A percentile compares a stretch with the other conserved stretches of the same genome.
phyloP scores from a whole-genome alignment of 2,113 vertebrate genomes.

The Probosciger aterrimus region DNA sequence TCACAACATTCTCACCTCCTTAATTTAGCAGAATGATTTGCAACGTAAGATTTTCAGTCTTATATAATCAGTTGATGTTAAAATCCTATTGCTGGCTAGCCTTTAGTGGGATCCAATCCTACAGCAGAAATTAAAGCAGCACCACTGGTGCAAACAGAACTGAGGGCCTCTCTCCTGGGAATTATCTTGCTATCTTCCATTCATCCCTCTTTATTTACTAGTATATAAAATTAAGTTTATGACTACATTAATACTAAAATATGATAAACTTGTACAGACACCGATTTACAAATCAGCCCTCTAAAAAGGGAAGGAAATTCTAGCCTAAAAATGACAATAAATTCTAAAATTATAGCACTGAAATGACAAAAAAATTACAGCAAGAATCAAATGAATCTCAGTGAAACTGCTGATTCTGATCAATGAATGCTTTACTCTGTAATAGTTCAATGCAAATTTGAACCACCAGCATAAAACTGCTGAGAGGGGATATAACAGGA shows the following conservation, averaged over 20 bases:
- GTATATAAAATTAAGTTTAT: not conserved
- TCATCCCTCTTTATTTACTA: not conserved
- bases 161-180: not conserved
- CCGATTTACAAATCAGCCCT: not conserved
- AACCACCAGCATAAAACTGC: not conserved
- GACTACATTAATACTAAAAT: not conserved
- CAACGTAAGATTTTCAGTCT: conserved; percentile 12
- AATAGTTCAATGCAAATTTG: not conserved
- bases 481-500: not conserved
- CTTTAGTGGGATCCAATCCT: not conserved
- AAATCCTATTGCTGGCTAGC: not conserved
- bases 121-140: not conserved
- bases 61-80: not conserved
- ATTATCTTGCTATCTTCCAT: not conserved
- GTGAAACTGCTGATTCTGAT: not conserved
- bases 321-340: not conserved
- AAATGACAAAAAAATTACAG: not conserved
- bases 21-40: not conserved
- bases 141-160: not conserved
- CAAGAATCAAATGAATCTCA: not conserved
- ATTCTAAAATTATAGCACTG: not conserved
- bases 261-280: not conserved
- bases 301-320: not conserved
- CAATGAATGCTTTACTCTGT: not conserved
- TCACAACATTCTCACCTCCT: not conserved